phyloP scores from a whole-genome alignment of 2,888 invertebrate species.

The Formica aserva region DNA sequence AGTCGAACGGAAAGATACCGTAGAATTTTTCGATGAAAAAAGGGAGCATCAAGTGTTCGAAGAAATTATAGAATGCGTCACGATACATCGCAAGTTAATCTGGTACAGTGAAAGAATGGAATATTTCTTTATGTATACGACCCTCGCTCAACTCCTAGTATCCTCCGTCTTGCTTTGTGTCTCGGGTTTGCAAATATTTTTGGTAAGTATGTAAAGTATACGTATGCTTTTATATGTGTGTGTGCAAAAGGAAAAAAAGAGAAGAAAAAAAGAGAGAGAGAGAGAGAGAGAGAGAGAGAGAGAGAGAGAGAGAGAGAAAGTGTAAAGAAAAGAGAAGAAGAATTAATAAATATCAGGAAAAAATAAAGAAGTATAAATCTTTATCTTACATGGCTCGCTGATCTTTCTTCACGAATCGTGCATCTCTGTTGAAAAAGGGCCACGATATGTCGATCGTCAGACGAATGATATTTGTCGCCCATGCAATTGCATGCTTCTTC shows the following conservation, averaged over 20 bases:
- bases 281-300: neutral
- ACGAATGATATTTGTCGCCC: slow-evolving; percentile 61
- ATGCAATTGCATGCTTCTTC: slow-evolving; percentile 50
- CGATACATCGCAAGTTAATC: slow-evolving; percentile 64
- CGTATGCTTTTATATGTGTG: neutral
- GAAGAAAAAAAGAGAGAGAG: neutral
- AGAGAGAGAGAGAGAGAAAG: too few species aligned
- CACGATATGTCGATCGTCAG: slow-evolving; percentile 46
- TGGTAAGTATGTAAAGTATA: slow-evolving; percentile 62
- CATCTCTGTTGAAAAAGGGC: slow-evolving; percentile 50
- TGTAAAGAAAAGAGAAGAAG: too few species aligned
- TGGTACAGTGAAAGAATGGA: slow-evolving; percentile 62
- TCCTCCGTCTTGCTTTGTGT: slow-evolving; percentile 70
- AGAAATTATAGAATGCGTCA: slow-evolving; percentile 55
- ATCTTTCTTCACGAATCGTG: slow-evolving; percentile 5
- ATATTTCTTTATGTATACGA: slow-evolving; percentile 60
- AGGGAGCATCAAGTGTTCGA: neutral
- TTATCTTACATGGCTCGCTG: neutral
- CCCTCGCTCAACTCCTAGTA: slow-evolving; percentile 66
- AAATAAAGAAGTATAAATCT: neutral
- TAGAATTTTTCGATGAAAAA: slow-evolving; percentile 26
- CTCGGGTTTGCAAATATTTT: slow-evolving; percentile 70
- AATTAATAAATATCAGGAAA: neutral
- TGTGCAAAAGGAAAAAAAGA: neutral
- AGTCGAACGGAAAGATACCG: neutral